phyloP scores from a whole-genome alignment of 1,140 invertebrate species.

The Diploscapter pachys region DNA sequence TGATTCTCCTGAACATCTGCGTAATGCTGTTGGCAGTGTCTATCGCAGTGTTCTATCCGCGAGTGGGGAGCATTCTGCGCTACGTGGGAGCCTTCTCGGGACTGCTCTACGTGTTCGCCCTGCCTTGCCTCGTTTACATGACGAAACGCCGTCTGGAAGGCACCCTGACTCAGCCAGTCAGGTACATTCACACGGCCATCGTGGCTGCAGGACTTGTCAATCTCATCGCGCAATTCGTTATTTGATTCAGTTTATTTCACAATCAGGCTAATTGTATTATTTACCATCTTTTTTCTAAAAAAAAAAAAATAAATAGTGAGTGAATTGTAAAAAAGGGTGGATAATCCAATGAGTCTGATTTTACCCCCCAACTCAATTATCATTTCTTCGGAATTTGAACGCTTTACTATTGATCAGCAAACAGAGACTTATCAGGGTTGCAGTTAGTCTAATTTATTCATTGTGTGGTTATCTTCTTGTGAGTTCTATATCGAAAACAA shows the following conservation, averaged over 20 bases:
- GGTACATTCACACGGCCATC: slow-evolving; percentile 58
- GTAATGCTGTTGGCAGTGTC: slow-evolving; percentile 70
- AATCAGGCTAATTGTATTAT: too few relatives aligned
- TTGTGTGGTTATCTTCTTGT: too few relatives aligned
- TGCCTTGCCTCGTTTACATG: slow-evolving; percentile 75
- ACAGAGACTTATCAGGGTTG: too few relatives aligned
- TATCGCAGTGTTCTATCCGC: slow-evolving; percentile 79
- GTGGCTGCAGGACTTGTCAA: slow-evolving; percentile 61
- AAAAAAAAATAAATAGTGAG: too few relatives aligned
- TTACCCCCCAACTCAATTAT: too few relatives aligned
- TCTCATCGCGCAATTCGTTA: slow-evolving; percentile 62
- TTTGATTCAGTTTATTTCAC: slow-evolving; percentile 21
- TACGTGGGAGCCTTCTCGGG: slow-evolving; percentile 82
- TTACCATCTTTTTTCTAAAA: too few relatives aligned
- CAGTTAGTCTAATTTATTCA: too few relatives aligned
- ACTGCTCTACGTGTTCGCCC: slow-evolving; percentile 78
- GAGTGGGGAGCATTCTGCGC: slow-evolving; percentile 81
- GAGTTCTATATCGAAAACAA: too few relatives aligned
- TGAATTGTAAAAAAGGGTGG: too few relatives aligned
- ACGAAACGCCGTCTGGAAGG: slow-evolving; percentile 67
- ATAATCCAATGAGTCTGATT: too few relatives aligned
- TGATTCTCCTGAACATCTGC: slow-evolving; percentile 61
- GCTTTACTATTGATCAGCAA: too few relatives aligned
- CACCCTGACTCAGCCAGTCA: slow-evolving; percentile 62
- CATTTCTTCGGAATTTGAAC: too few relatives aligned